Base-by-base conservation (phyloP, 1,140 invertebrate species). In the Polypedilum vanderplanki region DNA sequence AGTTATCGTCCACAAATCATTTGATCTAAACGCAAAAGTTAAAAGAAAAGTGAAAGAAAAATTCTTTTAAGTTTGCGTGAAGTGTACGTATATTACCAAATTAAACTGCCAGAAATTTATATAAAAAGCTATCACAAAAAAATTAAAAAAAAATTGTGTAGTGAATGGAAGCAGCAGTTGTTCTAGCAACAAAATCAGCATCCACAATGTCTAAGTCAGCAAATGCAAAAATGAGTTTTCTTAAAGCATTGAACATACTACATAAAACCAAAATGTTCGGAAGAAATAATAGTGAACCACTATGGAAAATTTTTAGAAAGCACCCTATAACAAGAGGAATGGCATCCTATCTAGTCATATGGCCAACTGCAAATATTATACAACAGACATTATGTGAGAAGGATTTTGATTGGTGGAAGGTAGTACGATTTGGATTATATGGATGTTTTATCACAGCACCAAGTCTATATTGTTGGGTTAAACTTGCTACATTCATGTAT, bases 391-490 rank as follows among this genome's bases (percentile, higher is more conserved):
- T 22, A 18, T 18, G 65, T 74, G 0, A 67, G 83, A 83, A 78
- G 74, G 83, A 77, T 79, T 88, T 86, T 76, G 85, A 87, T 77
- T 87, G 85, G 85, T 80, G 79, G 8, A 85, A 89, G 78, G 86
- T 86, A 3, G 74, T 87, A 15, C 85, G 90, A 76, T 93, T 90
- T 79, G 86, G 86, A 80, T 75, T 92, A 8, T 92, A 89, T 79
- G 91, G 90, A n/a, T 85, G 86, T 9, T 84, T 88, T 46, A 91
- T 88, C 79, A 89, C 90, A 20, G 90, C 90, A 1, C 91, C 91
- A 3, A 88, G 89, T 0, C 77, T 93, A 1, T 90, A 90, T 78
- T 84, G 85, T n/a, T 92, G 90, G 90, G 81, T 92, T 20, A 86
- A 85, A 78, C 82, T 90, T 17, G 86, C 87, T 33, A 85, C 85